Evolutionary conservation across 30 jellyfish, hydroid and myxozoan genomes (phyloP), one percentile per base, ranked within the genome.

Genomic region (Aurelia aurita): DNA sequence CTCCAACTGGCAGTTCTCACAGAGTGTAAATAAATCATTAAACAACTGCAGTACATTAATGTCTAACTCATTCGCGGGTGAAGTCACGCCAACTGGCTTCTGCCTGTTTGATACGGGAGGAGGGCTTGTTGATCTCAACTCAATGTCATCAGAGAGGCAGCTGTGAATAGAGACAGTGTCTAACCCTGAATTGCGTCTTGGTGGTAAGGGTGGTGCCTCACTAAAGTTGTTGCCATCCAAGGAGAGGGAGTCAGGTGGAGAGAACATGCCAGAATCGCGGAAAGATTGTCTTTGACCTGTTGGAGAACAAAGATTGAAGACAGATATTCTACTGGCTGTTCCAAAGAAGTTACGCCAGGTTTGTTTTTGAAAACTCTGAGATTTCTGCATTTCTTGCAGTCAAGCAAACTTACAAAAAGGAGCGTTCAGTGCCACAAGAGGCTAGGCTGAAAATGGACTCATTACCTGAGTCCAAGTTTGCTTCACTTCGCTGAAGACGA

Each of bases 1-100:
- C 63, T 76, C 88, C 11, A 21, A 21, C 43, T 76, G 72, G 77
- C 88, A 76, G 28, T 14, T 59, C 16, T 47, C 70, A 54, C 88
- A 76, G 9, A 76, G 88, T 15, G 39, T 76, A 31, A 55, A 76
- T 68, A 76, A 51, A 76, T 76, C 88, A 59, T 76, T 76, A 62
- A 55, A 76, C 15, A 29, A 14, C 66, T 76, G 88, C 29, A 76
- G 66, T 39, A 76, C 35, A 63, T 20, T 29, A 7, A 76, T n/a
- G 26, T 59, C 66, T 19, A 28, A 29, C 57, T 76, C 88, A 0
- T 58, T 65, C 1, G 22, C 0, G 7, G 70, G 28, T 18, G 70
- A 19, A 11, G 54, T 8, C 16, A 6, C 11, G n/a, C 45, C 19
- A 47, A 20, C 46, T 26, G 77, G 26, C 51, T 39, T 39, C 51